Evolutionary conservation across 2,888 invertebrate species (phyloP), one percentile per base, ranked within the genome.

Genomic region (Diplolepis rosae): DNA sequence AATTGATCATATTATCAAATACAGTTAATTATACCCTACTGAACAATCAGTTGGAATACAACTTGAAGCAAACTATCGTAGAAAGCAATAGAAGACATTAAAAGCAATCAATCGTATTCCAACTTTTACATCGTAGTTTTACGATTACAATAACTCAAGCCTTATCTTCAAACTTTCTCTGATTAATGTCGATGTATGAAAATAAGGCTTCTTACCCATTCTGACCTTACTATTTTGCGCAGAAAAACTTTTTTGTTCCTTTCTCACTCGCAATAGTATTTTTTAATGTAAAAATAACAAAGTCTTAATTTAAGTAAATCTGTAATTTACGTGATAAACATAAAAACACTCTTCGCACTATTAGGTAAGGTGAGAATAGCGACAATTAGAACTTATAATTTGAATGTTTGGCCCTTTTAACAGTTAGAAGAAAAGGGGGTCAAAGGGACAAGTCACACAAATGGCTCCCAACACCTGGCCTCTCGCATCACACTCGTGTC

Each of bases 391-490:
- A 85, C 82, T 80, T 84, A 79, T 80, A 79, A 80, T 84, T 84
- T 80, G 80, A 77, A 81, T 79, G 78, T 79, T 79, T 76, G 82
- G 80, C 83, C 82, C 82, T 71, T 76, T 73, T 72, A 73, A 72
- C 66, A 78, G 75, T 82, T 87, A 87, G 87, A 84, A 85, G 87
- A 85, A 86, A 87, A 78, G 79, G 76, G 82, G 83, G 82, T 86
- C 84, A 86, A 85, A 86, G 83, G 85, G 83, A 86, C 87, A 86
- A 86, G 87, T 87, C 86, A 87, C 84, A 87, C 85, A 87, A 88
- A 87, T 83, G 86, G 88, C 86, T 87, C 85, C 87, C 86, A 86
- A 87, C 87, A 87, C 84, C 89, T 87, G 88, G 88, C 85, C 82
- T 86, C 86, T 86, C 87, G 86, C 87, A 86, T 87, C 87, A 86